These are phyloP conservation scores for Gryon sp. DNA, from an alignment of 1,140 invertebrate species.

Conservation along the genomic window DNA sequence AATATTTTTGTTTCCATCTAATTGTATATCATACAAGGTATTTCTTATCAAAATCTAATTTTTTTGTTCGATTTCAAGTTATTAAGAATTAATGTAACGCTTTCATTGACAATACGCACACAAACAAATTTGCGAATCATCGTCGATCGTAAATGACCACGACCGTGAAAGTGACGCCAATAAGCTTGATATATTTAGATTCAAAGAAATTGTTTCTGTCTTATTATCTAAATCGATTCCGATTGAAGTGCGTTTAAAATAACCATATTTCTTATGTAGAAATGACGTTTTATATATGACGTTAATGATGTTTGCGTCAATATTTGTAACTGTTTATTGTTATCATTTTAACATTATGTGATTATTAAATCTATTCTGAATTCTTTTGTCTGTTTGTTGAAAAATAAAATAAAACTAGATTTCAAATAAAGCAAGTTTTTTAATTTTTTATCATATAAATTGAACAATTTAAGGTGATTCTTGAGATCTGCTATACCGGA, in stretches of 20 bases:
- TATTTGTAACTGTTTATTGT: constrained; percentile 16
- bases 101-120: neutral
- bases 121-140: neutral
- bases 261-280: neutral
- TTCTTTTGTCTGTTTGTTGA: too few species aligned
- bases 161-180: constrained; percentile 34
- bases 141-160: constrained; percentile 4
- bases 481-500: too few species aligned
- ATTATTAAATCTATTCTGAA: too few species aligned
- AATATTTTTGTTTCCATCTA: too few species aligned
- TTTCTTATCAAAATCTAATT: too few species aligned
- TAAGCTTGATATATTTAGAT: constrained; percentile 35
- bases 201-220: constrained; percentile 8
- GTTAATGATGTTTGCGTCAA: constrained; percentile 11
- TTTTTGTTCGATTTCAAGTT: too few species aligned
- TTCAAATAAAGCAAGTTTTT: too few species aligned
- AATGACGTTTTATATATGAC: neutral
- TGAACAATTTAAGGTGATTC: too few species aligned
- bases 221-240: constrained; percentile 27
- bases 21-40: too few species aligned
- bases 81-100: neutral
- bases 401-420: too few species aligned
- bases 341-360: neutral
- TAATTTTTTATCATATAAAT: too few species aligned
- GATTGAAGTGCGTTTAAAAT: neutral